phyloP scores from a whole-genome alignment of 2,888 invertebrate genomes.

The Achlya flavicornis region DNA sequence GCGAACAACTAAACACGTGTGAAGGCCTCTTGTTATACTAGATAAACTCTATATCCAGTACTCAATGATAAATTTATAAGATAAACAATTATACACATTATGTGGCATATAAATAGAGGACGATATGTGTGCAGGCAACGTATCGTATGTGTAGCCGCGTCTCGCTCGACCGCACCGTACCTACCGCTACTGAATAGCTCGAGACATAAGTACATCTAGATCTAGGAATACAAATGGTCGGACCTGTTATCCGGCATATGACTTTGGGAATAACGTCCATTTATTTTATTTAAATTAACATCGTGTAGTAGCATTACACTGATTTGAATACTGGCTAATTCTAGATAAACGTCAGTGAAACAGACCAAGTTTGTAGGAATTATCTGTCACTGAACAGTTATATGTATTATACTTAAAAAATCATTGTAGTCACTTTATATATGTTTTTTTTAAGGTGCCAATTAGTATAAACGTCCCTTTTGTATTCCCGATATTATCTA shows the following conservation, averaged over 20 bases:
- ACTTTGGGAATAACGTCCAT: background rate
- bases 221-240: background rate
- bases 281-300: background rate
- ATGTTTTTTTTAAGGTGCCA: no score
- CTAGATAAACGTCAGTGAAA: background rate
- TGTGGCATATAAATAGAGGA: conserved; percentile 13
- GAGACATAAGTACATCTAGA: no score
- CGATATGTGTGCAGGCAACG: conserved; percentile 16
- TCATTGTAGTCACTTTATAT: no score
- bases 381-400: no score
- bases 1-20: conserved; percentile 57
- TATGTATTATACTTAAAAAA: no score
- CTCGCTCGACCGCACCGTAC: background rate
- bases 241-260: background rate
- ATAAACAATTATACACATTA: conserved; percentile 13
- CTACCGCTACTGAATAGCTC: background rate
- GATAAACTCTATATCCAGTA: conserved; percentile 18
- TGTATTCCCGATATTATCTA: background rate
- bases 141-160: background rate
- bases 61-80: conserved; percentile 12
- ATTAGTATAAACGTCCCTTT: background rate
- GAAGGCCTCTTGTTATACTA: conserved; percentile 64
- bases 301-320: background rate
- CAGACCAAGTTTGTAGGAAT: background rate
- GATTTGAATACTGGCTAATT: background rate